Conservation (phyloP, 1,140 invertebrate genomes). For the Gonatopus flavifemur region DNA sequence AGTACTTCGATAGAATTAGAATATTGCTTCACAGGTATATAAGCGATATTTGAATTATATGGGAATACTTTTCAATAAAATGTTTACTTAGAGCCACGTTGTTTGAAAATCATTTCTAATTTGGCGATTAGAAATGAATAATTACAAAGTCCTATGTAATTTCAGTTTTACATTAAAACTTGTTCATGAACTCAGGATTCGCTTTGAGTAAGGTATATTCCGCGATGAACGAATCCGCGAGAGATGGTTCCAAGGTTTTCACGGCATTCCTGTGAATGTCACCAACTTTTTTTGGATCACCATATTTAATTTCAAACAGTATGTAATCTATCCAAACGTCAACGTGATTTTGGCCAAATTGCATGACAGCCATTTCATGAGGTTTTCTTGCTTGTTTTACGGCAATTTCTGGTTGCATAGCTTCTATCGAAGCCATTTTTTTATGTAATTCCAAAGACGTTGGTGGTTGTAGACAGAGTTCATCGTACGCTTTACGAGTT, state of each 20-base stretch:
- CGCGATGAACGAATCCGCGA: conserved; percentile 45
- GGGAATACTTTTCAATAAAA: no score
- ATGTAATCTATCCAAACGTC: conserved; percentile 66
- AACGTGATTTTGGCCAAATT: conserved; percentile 58
- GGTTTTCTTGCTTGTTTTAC: conserved; percentile 47
- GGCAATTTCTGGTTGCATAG: conserved; percentile 48
- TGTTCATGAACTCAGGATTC: conserved; percentile 30
- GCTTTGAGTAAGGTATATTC: conserved; percentile 45
- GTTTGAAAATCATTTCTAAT: no score
- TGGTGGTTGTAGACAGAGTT: conserved; percentile 47
- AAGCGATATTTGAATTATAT: no score
- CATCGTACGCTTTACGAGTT: conserved; percentile 53
- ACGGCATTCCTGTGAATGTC: conserved; percentile 58
- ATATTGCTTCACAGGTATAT: no score
- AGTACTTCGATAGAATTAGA: no score
- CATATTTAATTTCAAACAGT: conserved; percentile 59
- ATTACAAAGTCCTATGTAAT: no score
- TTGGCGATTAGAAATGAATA: no score
- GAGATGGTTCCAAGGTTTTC: conserved; percentile 46
- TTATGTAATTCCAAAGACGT: conserved; percentile 56
- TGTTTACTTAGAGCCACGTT: no score
- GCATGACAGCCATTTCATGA: conserved; percentile 52
- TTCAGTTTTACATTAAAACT: neutral
- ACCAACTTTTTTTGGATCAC: conserved; percentile 50
- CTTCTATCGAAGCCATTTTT: conserved; percentile 59